Conservation (phyloP, 2,888 invertebrate species). For the Lepetodrilus schrolli region DNA sequence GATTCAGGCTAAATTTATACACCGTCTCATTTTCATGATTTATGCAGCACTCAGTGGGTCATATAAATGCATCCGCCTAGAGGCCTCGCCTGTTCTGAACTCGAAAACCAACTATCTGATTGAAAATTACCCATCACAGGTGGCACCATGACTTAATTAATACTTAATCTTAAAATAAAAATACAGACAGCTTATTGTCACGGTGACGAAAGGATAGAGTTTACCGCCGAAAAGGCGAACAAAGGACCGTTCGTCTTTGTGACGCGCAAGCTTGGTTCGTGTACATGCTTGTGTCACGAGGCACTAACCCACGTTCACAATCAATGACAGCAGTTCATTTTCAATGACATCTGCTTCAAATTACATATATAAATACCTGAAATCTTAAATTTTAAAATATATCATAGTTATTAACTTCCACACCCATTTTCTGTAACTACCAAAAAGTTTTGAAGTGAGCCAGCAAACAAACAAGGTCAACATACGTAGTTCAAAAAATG, state of each 20-base stretch:
- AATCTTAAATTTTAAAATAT: neutral
- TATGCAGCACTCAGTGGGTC: conserved; percentile 35
- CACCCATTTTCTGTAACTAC: conserved; percentile 11
- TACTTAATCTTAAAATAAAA: neutral
- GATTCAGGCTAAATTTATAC: conserved; percentile 31
- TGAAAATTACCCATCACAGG: neutral
- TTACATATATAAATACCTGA: too few species aligned
- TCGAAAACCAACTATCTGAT: neutral
- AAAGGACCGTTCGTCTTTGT: conserved; percentile 27
- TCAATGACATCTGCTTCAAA: too few species aligned
- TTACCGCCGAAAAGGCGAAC: conserved; percentile 29
- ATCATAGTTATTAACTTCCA: neutral
- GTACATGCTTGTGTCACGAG: conserved; percentile 26
- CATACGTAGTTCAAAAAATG: conserved; percentile 21
- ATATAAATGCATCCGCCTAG: conserved; percentile 27
- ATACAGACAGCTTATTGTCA: neutral
- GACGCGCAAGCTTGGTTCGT: neutral
- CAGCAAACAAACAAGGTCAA: conserved; percentile 20
- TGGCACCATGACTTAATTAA: neutral
- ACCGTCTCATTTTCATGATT: conserved; percentile 37
- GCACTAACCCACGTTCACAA: neutral
- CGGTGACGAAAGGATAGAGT: conserved; percentile 12
- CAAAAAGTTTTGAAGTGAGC: conserved; percentile 15
- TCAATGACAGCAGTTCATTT: neutral
- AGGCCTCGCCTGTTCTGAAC: neutral